Percentiles rank a stretch among this genome's conserved stretches.
Conservation (phyloP, 2,113 vertebrate species). For the Poicephalus meyeri region DNA sequence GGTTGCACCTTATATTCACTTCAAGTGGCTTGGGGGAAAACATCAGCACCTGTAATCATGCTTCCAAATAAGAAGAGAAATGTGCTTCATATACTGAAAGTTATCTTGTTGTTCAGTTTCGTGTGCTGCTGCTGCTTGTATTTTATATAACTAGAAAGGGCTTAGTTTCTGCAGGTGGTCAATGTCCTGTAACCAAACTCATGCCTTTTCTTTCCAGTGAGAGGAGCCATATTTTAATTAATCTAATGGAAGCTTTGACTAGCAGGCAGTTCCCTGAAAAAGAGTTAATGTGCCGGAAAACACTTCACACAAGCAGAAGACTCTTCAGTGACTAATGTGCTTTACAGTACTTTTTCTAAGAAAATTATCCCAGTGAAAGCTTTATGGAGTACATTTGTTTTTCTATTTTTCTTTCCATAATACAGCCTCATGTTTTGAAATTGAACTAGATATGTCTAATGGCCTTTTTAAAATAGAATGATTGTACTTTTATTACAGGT, state of each 20-base stretch:
- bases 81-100: background rate
- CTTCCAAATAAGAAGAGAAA: slow-evolving; percentile 60
- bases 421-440: background rate
- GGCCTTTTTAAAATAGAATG: background rate
- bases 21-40: slow-evolving; percentile 64
- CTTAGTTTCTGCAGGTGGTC: background rate
- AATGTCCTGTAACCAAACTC: slow-evolving; percentile 36
- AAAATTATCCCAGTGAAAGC: slow-evolving; percentile 47
- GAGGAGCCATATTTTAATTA: slow-evolving; percentile 75
- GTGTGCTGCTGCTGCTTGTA: background rate
- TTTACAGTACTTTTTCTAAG: slow-evolving; percentile 22
- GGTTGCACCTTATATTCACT: slow-evolving; percentile 73
- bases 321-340: slow-evolving; percentile 47
- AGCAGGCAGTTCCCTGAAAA: slow-evolving; percentile 62
- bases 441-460: slow-evolving; percentile 23
- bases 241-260: slow-evolving; percentile 68
- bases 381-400: slow-evolving; percentile 13
- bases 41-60: slow-evolving; percentile 63
- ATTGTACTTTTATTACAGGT: background rate
- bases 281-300: slow-evolving; percentile 62
- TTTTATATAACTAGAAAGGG: background rate
- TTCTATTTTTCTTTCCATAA: background rate
- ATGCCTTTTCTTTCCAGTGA: slow-evolving; percentile 44
- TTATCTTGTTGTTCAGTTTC: background rate
- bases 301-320: slow-evolving; percentile 43